These are phyloP conservation scores for Meiosimyza platycephala DNA, from an alignment of 2,888 invertebrate genomes.

Conservation along the genomic window DNA sequence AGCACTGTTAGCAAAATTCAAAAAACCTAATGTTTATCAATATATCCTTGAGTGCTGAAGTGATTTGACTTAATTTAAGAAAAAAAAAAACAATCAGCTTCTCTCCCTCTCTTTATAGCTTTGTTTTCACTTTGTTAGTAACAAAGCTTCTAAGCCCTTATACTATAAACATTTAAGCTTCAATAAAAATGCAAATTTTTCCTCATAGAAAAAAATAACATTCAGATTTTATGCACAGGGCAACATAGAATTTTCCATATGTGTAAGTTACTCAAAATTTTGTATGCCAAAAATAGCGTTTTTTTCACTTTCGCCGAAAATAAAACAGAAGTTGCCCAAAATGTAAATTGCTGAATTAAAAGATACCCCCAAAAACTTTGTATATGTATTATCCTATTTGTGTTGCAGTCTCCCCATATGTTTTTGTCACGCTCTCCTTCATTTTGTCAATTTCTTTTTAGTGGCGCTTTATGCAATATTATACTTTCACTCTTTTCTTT, in stretches of 20 bases:
- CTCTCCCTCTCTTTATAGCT: not conserved
- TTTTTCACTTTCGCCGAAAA: not conserved
- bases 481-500: not conserved
- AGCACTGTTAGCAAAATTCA: constrained; percentile 44
- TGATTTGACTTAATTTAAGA: not conserved
- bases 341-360: not conserved
- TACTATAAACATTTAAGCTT: too few species aligned
- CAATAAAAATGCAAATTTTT: constrained; percentile 3
- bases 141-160: too few species aligned
- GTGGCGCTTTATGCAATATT: not conserved
- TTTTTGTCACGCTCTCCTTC: not conserved
- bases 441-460: not conserved
- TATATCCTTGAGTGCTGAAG: constrained; percentile 14
- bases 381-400: too few species aligned
- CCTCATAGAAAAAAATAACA: not conserved
- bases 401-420: too few species aligned
- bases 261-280: too few species aligned
- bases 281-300: not conserved
- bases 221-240: not conserved
- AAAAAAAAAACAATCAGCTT: not conserved
- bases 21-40: constrained; percentile 13
- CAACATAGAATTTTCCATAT: not conserved
- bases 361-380: not conserved
- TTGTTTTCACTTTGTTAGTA: not conserved
- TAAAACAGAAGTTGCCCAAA: too few species aligned